Base-by-base conservation (phyloP, 2,797 vertebrate genomes). In the Lacerta bilineata region DNA sequence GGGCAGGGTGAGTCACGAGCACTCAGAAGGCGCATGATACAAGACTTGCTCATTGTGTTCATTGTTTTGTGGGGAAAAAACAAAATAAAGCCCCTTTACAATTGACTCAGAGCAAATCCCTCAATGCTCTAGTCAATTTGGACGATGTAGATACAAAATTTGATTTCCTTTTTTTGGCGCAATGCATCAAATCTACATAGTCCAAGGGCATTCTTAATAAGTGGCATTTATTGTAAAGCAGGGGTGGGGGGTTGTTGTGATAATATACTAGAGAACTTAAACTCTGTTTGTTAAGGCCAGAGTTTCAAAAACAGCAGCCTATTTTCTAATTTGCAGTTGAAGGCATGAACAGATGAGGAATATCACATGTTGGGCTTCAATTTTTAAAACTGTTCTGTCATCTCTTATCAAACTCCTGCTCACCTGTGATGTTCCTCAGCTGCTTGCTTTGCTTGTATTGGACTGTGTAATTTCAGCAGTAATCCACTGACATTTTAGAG, bases 81-180 rank as follows among this genome's bases (percentile, higher is more conserved):
- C 20, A 50, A 41, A 80, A 80, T 80, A 66, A 61, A 74, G 77
- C 25, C 18, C 17, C 39, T 72, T 87, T 87, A 71, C 36, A 86
- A 33, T 20, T 46, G 79, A 25, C 75, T 86, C 61, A 46, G 11
- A 84, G 83, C 20, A 55, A 72, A 55, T 72, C 2, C 25, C 29
- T 9, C 18, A 29, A 25, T 23, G 6, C 25, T 29, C n/a, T 43
- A 87, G 29, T 25, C 43, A 59, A 25, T 71, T 20, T 20, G 23
- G 64, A 18, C 18, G 8, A 71, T 71, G 17, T 36, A 80, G 8
- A 72, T 20, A 72, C 3, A 4, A 83, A 68, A 71, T 85, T 11
- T 13, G 39, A 25, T 43, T 43, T 43, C 4, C 2, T 20, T 74
- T 39, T 20, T 74, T 39, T 18, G 39, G 33, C 8, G 8, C 72